Evolutionary conservation across 1,140 invertebrate species (phyloP).

Genomic region (Drosophila miranda): DNA sequence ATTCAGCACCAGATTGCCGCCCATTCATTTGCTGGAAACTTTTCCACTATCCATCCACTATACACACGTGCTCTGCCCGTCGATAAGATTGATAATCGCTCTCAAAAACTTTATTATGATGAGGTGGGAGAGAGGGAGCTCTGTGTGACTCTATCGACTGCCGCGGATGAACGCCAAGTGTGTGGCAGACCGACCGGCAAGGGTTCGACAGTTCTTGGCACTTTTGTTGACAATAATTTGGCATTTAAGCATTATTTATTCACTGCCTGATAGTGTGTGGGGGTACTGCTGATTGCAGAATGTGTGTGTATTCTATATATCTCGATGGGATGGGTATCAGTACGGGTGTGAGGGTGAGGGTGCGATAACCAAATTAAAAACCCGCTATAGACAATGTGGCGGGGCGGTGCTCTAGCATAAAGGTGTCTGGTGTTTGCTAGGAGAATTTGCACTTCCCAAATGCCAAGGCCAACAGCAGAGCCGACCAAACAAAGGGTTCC

Average conservation of each 20-base stretch:
- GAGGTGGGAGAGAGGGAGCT: not conserved
- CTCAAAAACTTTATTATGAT: conserved; percentile 23
- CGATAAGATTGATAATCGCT: conserved; percentile 45
- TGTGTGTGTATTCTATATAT: conserved; percentile 7
- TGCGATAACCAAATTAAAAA: conserved; percentile 77
- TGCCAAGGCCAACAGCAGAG: not conserved
- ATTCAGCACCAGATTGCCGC: not conserved
- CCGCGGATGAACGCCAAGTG: conserved; percentile 33
- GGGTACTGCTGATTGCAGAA: conserved; percentile 33
- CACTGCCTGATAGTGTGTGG: conserved; percentile 60
- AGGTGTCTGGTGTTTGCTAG: not conserved
- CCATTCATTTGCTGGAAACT: conserved; percentile 34
- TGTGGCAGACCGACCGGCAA: conserved; percentile 33
- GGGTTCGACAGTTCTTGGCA: conserved; percentile 63
- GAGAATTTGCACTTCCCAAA: not conserved
- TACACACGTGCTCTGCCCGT: not conserved
- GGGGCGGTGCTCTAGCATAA: conserved; percentile 13
- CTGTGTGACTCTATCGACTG: not conserved
- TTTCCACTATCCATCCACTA: conserved; percentile 15
- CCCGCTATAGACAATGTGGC: conserved; percentile 60
- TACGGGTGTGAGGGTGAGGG: conserved; percentile 5
- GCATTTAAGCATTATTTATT: conserved; percentile 75
- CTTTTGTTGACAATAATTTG: conserved; percentile 70
- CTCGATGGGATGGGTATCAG: not conserved
- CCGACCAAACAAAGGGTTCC: too few species aligned